These are phyloP conservation scores for Neotoma lepida DNA, from an alignment of 2,113 vertebrate genomes.

Conservation along the genomic window DNA sequence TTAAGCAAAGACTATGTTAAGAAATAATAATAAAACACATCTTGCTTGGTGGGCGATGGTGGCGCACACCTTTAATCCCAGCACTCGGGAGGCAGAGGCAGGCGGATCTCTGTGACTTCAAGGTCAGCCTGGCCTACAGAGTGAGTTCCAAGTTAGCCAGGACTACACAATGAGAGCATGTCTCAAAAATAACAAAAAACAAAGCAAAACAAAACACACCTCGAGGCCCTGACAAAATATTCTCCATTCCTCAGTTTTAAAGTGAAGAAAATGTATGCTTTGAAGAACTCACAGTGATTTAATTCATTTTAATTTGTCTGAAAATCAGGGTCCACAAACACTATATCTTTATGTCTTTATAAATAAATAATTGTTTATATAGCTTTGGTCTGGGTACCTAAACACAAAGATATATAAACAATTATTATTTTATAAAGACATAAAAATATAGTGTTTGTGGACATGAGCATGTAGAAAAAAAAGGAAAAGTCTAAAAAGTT, in stretches of 20 bases:
- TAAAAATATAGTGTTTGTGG: too few species aligned
- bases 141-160: neutral
- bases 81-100: neutral
- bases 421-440: too few species aligned
- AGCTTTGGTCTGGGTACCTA: neutral
- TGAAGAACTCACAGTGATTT: slow-evolving; percentile 6
- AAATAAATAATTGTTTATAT: slow-evolving; percentile 2
- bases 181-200: neutral
- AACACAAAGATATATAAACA: too few species aligned
- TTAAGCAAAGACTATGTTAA: slow-evolving; percentile 38
- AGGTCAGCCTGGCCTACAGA: neutral
- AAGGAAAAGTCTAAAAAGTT: slow-evolving; percentile 19
- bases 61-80: neutral
- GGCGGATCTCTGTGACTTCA: neutral
- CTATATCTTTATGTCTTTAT: slow-evolving; percentile 39
- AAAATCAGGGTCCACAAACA: neutral
- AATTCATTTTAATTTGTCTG: neutral
- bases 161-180: neutral
- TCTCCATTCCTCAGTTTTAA: slow-evolving; percentile 45
- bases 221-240: slow-evolving; percentile 40
- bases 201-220: neutral
- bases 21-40: slow-evolving; percentile 11
- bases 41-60: neutral
- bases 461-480: neutral
- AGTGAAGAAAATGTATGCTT: slow-evolving; percentile 32